Evolutionary conservation across 2,113 vertebrate species (phyloP).

Genomic region (Oceanodroma tethys): DNA sequence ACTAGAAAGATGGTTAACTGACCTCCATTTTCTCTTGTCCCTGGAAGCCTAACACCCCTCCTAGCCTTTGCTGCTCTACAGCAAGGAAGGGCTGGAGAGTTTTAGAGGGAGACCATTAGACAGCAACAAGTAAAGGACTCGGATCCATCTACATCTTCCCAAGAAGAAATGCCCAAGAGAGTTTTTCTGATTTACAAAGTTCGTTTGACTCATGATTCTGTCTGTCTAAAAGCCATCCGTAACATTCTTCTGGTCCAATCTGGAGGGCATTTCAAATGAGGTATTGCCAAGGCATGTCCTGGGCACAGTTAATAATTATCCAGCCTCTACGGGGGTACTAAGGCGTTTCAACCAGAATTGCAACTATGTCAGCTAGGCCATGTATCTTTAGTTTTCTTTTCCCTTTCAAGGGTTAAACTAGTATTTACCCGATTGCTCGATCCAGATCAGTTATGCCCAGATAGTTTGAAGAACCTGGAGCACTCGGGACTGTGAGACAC

Average conservation of each 20-base stretch:
- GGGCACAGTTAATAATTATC: neutral
- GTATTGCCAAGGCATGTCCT: neutral
- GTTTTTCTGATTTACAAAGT: neutral
- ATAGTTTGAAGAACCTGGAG: neutral
- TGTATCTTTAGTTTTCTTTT: neutral
- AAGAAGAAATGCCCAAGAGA: neutral
- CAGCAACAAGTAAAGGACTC: neutral
- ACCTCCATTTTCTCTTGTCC: neutral
- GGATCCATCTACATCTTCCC: neutral
- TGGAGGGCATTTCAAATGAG: neutral
- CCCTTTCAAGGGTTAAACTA: neutral
- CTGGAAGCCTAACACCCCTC: neutral
- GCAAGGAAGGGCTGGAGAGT: neutral
- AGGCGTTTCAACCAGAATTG: fast-evolving
- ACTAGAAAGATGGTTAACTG: neutral
- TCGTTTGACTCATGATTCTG: neutral
- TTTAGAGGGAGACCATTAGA: neutral
- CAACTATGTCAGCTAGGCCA: fast-evolving
- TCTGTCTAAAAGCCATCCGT: neutral
- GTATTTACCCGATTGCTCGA: neutral
- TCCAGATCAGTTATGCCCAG: neutral
- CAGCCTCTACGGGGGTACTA: neutral
- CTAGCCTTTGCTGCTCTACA: neutral
- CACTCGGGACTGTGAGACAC: neutral
- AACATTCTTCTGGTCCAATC: neutral